A percentile compares a stretch with the other conserved stretches of the same genome.
Conservation (phyloP, 2,888 invertebrate genomes). For the Patella depressa region DNA sequence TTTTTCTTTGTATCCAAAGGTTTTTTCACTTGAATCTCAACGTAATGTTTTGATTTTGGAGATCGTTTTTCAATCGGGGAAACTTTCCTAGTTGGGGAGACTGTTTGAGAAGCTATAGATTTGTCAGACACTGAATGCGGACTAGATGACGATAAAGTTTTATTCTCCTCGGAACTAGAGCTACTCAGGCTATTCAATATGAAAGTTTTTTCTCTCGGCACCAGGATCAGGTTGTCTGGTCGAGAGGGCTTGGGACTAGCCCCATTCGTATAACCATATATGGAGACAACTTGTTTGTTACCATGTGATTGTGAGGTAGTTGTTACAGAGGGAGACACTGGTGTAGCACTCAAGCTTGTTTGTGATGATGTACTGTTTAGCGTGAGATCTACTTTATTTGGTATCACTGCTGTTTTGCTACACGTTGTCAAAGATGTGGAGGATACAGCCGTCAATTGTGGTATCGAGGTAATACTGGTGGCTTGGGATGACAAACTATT, state of each 20-base stretch:
- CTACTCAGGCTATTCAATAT: conserved; percentile 52
- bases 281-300: not conserved
- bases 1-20: not conserved
- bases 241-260: conserved; percentile 11
- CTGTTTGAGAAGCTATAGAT: conserved; percentile 22
- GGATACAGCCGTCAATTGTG: not conserved
- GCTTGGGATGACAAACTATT: not conserved
- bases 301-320: not conserved
- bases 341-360: not conserved
- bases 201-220: conserved; percentile 54
- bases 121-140: conserved; percentile 50
- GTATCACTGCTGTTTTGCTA: not conserved
- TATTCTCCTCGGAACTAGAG: conserved; percentile 28
- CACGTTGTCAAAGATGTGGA: not conserved
- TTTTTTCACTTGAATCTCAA: conserved; percentile 8
- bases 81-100: not conserved
- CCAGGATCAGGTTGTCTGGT: conserved; percentile 48
- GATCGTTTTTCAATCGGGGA: not conserved
- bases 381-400: not conserved
- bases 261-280: conserved; percentile 3
- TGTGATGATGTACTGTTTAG: not conserved
- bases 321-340: not conserved
- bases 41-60: conserved; percentile 1
- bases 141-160: conserved; percentile 23
- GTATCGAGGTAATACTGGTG: not conserved